Conservation (phyloP, 2,888 invertebrate genomes). For the Folsomia manolachei region DNA sequence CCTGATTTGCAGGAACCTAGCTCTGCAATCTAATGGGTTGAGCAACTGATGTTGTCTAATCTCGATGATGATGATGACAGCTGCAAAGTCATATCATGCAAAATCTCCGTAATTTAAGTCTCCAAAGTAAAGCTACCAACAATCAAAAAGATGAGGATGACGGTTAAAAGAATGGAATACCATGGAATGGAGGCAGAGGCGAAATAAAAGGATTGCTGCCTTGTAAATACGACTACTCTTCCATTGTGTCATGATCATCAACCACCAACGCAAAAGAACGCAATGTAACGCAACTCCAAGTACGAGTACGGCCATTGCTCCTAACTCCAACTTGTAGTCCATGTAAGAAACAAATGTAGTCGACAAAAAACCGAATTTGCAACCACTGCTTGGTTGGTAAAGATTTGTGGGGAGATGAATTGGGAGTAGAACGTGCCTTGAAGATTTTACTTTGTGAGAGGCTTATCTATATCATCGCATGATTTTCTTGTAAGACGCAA, state of each 20-base stretch:
- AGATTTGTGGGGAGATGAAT: neutral
- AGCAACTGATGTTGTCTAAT: no score
- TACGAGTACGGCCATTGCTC: neutral
- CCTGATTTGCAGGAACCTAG: neutral
- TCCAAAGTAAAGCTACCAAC: neutral
- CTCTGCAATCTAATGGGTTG: neutral
- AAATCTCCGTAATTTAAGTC: neutral
- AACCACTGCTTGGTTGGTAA: neutral
- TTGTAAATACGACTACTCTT: neutral
- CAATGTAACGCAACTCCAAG: no score
- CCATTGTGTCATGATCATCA: neutral
- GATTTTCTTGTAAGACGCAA: no score
- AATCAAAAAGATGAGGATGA: neutral
- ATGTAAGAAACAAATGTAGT: no score
- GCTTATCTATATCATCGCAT: no score
- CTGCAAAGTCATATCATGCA: neutral
- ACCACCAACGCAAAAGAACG: no score
- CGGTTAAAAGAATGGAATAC: neutral
- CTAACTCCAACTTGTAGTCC: neutral
- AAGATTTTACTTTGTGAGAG: no score
- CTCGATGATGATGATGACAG: neutral
- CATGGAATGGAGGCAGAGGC: no score
- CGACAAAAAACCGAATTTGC: neutral
- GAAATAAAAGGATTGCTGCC: neutral
- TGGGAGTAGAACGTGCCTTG: neutral